Base-by-base conservation (phyloP, 2,888 invertebrate species). In the Chrysodeixis includens region DNA sequence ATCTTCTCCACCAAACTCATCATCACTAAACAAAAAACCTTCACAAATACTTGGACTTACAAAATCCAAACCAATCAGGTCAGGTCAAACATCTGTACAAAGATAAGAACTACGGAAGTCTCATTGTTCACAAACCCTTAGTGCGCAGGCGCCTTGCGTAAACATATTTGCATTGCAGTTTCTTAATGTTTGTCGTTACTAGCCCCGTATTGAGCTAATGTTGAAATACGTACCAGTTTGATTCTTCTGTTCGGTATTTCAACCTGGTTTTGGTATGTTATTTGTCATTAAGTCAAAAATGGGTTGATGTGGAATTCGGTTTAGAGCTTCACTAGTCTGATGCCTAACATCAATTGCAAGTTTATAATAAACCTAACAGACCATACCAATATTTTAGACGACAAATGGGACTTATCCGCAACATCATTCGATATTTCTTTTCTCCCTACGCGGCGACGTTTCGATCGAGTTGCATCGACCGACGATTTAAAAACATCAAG, bases 61-160 rank as follows among this genome's bases (percentile, higher is more conserved):
- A 26, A 18, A 49, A 49, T 2, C 46, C 46, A 49, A 49, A 1
- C 18, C 46, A 46, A 20, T 20, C 20, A 49, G 20, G 18, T 20
- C 18, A 49, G 46, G 18, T 20, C 20, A 18, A 3, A 49, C 18
- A 49, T 49, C 46, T 49, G 40, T n/a, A 5, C 40, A 40, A 0
- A 18, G 46, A 49, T 49, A 49, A 49, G 20, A 9, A 49, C 46
- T 49, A 49, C 46, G 46, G 46, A 49, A 49, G 46, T 49, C 20
- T 49, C 46, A 49, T 49, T 49, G 46, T 49, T 49, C 18, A 20
- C 20, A 8, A 49, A 3, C 46, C 46, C 46, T 49, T 49, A 49
- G 18, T 49, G 46, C 46, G 46, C 46, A 46, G 46, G 46, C 46
- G 46, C 46, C 46, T 49, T 49, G 46, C 46, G 46, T 20, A 49